phyloP scores from a whole-genome alignment of 2,797 vertebrate species.

The Yasuhikotakia modesta region DNA sequence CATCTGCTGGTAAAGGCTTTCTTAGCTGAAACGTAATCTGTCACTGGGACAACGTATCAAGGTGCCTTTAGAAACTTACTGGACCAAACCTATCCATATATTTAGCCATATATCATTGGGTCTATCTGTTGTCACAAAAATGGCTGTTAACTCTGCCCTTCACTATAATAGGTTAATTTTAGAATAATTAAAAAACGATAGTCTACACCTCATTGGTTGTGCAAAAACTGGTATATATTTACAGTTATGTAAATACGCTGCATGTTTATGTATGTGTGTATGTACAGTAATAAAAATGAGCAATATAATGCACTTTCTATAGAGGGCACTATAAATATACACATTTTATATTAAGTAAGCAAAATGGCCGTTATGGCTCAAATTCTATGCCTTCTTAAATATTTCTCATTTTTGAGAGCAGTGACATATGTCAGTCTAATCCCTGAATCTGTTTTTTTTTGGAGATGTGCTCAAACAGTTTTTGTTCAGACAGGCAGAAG shows the following conservation, averaged over 20 bases:
- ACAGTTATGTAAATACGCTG: too few species aligned
- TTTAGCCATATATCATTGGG: too few species aligned
- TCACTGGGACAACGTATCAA: background rate
- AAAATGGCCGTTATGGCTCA: background rate
- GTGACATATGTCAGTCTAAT: background rate
- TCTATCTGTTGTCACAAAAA: too few species aligned
- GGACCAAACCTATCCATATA: too few species aligned
- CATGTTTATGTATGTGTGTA: too few species aligned
- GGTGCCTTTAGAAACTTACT: too few species aligned
- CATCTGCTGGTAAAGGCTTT: background rate
- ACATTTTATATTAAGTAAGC: background rate
- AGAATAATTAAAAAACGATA: too few species aligned
- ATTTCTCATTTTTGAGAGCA: background rate
- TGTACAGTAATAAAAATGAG: background rate
- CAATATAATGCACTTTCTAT: background rate
- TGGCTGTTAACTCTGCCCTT: too few species aligned
- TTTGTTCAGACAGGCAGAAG: too few species aligned
- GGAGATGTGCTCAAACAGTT: constrained; percentile 17
- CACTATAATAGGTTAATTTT: too few species aligned
- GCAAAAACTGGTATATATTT: too few species aligned
- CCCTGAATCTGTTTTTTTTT: background rate
- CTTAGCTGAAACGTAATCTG: background rate
- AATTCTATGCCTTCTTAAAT: background rate
- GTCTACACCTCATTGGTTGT: too few species aligned
- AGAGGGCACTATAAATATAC: background rate